phyloP scores from a whole-genome alignment of 1,140 invertebrate genomes.

The Ceratosolen solmsi region DNA sequence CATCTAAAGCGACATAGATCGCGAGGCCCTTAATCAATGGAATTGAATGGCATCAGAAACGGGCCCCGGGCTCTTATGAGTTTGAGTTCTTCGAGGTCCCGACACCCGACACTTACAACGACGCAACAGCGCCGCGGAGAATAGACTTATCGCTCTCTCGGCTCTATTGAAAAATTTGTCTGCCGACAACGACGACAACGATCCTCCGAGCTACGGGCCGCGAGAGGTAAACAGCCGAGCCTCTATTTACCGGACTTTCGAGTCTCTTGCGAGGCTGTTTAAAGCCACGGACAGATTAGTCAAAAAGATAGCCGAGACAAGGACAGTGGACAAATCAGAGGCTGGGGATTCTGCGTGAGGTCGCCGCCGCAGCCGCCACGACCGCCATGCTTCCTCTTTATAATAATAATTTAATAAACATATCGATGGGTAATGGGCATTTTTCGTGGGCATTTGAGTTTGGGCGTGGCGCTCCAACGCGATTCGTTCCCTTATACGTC shows the following conservation, averaged over 20 bases:
- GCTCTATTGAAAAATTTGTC: slow-evolving; percentile 13
- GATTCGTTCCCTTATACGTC: not conserved
- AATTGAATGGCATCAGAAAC: too few species aligned
- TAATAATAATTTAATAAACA: slow-evolving; percentile 40
- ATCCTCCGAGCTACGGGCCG: not conserved
- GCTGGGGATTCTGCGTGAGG: not conserved
- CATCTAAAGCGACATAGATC: not conserved
- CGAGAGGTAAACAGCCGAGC: slow-evolving; percentile 3
- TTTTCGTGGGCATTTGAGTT: not conserved
- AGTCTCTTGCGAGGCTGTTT: slow-evolving; percentile 3
- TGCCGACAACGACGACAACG: not conserved
- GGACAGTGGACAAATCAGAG: slow-evolving; percentile 21
- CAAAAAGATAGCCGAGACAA: slow-evolving; percentile 25
- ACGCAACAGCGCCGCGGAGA: not conserved
- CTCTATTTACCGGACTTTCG: slow-evolving; percentile 13
- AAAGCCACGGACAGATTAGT: slow-evolving; percentile 25
- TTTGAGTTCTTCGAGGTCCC: not conserved
- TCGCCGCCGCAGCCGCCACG: not conserved
- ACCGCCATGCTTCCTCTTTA: not conserved
- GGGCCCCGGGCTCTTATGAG: too few species aligned
- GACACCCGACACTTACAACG: not conserved
- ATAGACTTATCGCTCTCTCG: not conserved
- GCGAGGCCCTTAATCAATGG: too few species aligned
- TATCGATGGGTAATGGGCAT: not conserved
- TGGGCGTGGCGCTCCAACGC: not conserved